phyloP scores from a whole-genome alignment of 30 jellyfish, hydroid and myxozoan genomes.

The Rhopilema esculentum region DNA sequence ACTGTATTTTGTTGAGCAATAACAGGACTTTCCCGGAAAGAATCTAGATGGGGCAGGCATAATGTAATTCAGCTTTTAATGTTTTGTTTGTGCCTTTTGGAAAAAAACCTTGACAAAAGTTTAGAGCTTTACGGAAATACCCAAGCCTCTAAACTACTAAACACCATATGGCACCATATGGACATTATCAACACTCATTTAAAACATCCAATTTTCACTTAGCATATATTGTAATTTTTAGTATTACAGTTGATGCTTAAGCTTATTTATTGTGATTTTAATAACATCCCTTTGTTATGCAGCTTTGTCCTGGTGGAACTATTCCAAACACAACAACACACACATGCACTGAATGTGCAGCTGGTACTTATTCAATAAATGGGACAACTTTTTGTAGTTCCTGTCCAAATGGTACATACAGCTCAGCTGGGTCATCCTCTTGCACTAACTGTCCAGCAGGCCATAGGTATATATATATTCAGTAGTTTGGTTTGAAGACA shows the following conservation, averaged over 20 bases:
- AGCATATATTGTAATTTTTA: background rate
- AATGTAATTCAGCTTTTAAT: too few species aligned
- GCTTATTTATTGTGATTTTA: background rate
- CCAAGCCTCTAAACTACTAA: too few species aligned
- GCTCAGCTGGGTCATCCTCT: constrained; percentile 64
- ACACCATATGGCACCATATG: too few species aligned
- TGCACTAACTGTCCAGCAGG: constrained; percentile 90
- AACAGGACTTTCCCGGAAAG: too few species aligned
- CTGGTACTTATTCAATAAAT: constrained; percentile 82
- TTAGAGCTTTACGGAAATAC: too few species aligned
- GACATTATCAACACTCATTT: too few species aligned
- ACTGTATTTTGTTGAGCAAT: too few species aligned
- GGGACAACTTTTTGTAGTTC: constrained; percentile 73
- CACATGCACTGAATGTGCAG: constrained; percentile 72
- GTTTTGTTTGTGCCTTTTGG: too few species aligned
- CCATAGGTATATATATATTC: constrained; percentile 53
- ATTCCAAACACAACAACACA: constrained; percentile 81
- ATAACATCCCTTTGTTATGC: background rate
- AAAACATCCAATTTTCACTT: too few species aligned
- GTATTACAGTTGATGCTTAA: background rate
- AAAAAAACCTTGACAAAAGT: too few species aligned
- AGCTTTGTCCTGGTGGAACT: constrained; percentile 91
- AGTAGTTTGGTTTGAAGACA: too few species aligned
- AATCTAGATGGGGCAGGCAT: too few species aligned
- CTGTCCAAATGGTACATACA: constrained; percentile 90